phyloP scores from a whole-genome alignment of 2,888 invertebrate genomes.

The Rotaria macrura region DNA sequence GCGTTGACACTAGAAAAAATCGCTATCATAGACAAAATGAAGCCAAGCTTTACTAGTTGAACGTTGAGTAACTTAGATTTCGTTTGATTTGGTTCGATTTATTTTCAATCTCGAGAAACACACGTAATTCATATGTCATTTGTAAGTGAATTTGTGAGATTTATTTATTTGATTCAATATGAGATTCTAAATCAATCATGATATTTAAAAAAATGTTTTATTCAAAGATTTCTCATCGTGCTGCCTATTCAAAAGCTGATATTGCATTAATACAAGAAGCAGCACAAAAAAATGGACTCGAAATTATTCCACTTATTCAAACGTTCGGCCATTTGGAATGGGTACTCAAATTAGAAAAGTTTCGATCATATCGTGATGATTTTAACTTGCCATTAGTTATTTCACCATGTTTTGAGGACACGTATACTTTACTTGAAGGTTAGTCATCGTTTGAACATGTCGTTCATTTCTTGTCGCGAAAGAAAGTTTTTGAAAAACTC shows the following conservation, averaged over 20 bases:
- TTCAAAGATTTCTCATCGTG: slow-evolving; percentile 55
- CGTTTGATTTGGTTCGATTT: no score
- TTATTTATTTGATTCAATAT: no score
- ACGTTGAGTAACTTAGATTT: no score
- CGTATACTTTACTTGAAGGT: slow-evolving; percentile 27
- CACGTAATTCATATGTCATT: no score
- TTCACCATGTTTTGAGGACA: slow-evolving; percentile 58
- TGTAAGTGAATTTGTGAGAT: no score
- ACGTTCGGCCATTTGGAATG: slow-evolving; percentile 76
- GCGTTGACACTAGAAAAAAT: no score
- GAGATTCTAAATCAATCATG: no score
- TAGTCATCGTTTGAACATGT: no score
- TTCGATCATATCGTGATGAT: slow-evolving; percentile 60
- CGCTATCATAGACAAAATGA: no score
- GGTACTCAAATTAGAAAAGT: slow-evolving; percentile 62
- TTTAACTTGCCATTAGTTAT: slow-evolving; percentile 57
- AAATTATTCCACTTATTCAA: slow-evolving; percentile 68
- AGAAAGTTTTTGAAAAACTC: neutral
- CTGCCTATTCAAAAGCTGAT: slow-evolving; percentile 55
- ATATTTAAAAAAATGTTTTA: neutral
- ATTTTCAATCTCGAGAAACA: no score
- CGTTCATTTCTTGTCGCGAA: no score
- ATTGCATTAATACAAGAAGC: slow-evolving; percentile 57
- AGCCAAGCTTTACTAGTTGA: no score
- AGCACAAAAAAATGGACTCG: slow-evolving; percentile 57